phyloP scores from a whole-genome alignment of 1,140 invertebrate species.

The Drosophila yakuba region DNA sequence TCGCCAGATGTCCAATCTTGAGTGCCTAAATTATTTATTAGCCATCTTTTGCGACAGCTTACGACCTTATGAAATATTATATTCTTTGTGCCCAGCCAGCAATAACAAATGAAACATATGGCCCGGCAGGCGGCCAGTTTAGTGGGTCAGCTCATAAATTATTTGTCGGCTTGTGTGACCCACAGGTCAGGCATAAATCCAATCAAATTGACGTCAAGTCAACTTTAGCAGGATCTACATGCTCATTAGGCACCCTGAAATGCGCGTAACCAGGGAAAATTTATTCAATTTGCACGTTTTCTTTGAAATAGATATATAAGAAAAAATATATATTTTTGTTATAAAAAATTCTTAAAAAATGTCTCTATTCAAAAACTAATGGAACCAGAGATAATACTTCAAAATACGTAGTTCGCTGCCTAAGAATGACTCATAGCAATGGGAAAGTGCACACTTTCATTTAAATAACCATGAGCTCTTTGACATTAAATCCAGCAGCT shows the following conservation, averaged over 20 bases:
- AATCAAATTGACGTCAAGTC: conserved; percentile 55
- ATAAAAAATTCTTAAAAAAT: background rate
- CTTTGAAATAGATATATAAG: background rate
- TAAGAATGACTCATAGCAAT: background rate
- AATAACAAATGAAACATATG: conserved; percentile 48
- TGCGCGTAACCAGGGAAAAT: background rate
- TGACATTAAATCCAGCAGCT: conserved; percentile 21
- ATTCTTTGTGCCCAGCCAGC: conserved; percentile 48
- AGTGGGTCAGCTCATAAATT: conserved; percentile 61
- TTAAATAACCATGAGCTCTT: conserved; percentile 13
- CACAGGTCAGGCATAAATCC: conserved; percentile 53
- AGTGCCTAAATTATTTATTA: conserved; percentile 80
- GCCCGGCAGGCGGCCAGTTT: background rate
- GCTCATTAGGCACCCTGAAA: conserved; percentile 17
- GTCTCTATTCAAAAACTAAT: background rate
- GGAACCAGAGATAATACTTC: background rate
- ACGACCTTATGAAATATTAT: conserved; percentile 65
- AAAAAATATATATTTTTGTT: no score
- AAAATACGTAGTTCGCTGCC: no score
- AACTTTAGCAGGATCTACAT: conserved; percentile 24
- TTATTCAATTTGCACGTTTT: background rate
- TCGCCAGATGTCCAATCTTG: conserved; percentile 42
- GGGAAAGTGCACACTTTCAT: conserved; percentile 3
- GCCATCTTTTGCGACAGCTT: conserved; percentile 74
- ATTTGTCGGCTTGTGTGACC: conserved; percentile 46